These are phyloP conservation scores for Micronisus gabar DNA, from an alignment of 2,113 vertebrate genomes.

Conservation along the genomic window DNA sequence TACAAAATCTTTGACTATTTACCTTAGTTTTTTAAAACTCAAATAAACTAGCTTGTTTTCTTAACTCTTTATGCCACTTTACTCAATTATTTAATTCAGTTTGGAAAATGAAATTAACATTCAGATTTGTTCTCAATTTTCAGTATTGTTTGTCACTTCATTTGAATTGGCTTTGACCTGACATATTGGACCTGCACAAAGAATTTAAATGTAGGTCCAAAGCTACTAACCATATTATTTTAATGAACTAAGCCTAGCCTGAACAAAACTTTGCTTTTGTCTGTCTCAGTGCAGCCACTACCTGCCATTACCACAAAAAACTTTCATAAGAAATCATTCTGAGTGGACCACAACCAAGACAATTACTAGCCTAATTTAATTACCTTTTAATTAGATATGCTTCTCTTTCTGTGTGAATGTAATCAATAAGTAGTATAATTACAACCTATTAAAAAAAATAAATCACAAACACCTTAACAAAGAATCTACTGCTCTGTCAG, in stretches of 20 bases:
- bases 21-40: not conserved
- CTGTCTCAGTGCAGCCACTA: not conserved
- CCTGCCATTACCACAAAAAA: not conserved
- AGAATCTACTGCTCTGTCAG: not conserved
- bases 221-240: not conserved
- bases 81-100: not conserved
- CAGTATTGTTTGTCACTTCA: not conserved
- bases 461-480: not conserved
- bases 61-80: not conserved
- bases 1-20: not conserved
- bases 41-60: not conserved
- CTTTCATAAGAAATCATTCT: not conserved
- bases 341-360: not conserved
- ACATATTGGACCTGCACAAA: not conserved
- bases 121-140: not conserved
- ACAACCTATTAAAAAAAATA: not conserved
- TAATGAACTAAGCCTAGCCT: not conserved
- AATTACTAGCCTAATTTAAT: not conserved
- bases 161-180: not conserved
- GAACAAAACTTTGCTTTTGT: not conserved
- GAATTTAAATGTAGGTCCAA: not conserved
- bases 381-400: not conserved
- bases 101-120: not conserved
- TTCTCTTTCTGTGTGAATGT: not conserved
- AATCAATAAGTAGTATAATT: not conserved